Evolutionary conservation across 2,797 vertebrate genomes (phyloP).

Genomic region (Chromobotia macracanthus): DNA sequence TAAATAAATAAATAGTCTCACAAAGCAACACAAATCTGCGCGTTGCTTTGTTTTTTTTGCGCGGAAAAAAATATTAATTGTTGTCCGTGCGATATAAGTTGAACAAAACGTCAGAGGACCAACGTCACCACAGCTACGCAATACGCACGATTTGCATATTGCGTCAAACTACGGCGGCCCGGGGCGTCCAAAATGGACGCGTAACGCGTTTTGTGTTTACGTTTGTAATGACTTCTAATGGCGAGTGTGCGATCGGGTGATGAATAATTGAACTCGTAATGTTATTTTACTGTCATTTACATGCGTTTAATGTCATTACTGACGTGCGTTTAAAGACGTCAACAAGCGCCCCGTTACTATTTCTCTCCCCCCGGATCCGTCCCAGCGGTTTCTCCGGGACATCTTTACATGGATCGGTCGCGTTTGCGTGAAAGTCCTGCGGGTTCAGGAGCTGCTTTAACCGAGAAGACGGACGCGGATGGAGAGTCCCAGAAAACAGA

Average conservation of each 20-base stretch:
- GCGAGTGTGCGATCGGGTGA: neutral
- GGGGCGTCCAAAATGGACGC: neutral
- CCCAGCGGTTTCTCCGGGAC: too few species aligned
- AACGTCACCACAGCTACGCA: neutral
- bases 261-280: neutral
- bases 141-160: neutral
- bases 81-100: too few species aligned
- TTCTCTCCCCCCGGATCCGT: too few species aligned
- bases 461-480: constrained; percentile 57
- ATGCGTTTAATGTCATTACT: neutral
- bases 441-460: constrained; percentile 68
- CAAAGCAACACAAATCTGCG: too few species aligned
- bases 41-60: too few species aligned
- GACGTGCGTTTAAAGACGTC: neutral
- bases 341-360: neutral
- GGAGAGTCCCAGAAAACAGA: constrained; percentile 47
- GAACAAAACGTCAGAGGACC: too few species aligned
- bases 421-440: constrained; percentile 64
- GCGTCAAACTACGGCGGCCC: constrained; percentile 1
- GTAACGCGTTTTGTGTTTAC: constrained; percentile 37
- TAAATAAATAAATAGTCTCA: too few species aligned
- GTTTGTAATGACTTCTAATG: neutral
- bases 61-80: too few species aligned
- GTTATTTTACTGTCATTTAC: neutral
- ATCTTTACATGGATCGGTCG: constrained; percentile 40